Base-by-base conservation (phyloP, 2,888 invertebrate genomes). In the Orgyia antiqua region DNA sequence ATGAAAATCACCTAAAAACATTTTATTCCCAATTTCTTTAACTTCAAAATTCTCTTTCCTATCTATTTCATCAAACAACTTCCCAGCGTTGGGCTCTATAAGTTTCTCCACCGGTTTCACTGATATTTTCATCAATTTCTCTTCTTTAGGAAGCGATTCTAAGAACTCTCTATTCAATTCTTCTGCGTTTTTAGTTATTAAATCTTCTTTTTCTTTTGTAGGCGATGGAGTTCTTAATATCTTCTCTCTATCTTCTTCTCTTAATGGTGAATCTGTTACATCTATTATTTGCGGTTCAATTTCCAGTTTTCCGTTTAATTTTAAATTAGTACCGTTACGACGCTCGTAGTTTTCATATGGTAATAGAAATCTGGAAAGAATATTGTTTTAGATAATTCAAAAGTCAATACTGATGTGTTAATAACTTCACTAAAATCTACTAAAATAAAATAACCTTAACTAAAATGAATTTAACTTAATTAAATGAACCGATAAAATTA, bases 291-390 rank as follows among this genome's bases (percentile, higher is more conserved):
- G 58, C 0, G 67, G 66, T 9, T 53, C 51, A 0, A 11, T 2
- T 10, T 51, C 59, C 0, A 62, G 3, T 9, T 58, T 58, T 0
- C 78, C 86, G 68, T 68, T 87, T 61, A 44, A 20, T n/a, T 60
- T 70, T 0, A 27, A 2, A 0, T 28, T 4, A 0, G 42, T 29
- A 2, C 71, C 67, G 35, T 65, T 68, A 68, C 89, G 40, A 65
- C 89, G 64, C 71, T 89, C 68, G 86, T 86, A 71, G 76, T 88
- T 70, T 76, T 93, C 93, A 56, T 88, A 92, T 0, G 91, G 88
- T n/a, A 93, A 71, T 9, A 93, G 77, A 58, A 90, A 89, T 56
- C 93, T 93, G 68, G 1, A 36, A 27, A 20, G n/a, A n/a, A n/a
- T n/a, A n/a, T n/a, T n/a, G n/a, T n/a, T n/a, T n/a, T n/a, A n/a